Percentiles rank a stretch among this genome's conserved stretches.
These are phyloP conservation scores for Cygnus atratus DNA, from an alignment of 2,113 vertebrate genomes.

Conservation along the genomic window DNA sequence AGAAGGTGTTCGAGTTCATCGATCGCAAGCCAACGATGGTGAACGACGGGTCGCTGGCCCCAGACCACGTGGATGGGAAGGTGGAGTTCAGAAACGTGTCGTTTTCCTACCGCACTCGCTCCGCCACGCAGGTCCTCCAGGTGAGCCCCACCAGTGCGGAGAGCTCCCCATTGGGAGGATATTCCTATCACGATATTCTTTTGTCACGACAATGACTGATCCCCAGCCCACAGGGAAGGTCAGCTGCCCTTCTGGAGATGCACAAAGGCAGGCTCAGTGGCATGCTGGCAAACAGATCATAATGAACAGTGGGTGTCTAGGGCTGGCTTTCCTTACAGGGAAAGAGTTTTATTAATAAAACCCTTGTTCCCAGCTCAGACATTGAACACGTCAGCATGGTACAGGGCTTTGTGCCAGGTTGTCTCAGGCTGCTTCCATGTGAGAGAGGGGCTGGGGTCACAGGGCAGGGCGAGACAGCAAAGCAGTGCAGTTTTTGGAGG, in stretches of 20 bases:
- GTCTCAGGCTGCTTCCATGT: background rate
- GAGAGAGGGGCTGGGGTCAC: background rate
- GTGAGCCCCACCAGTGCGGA: slow-evolving; percentile 40
- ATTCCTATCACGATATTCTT: background rate
- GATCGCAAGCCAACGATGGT: slow-evolving; percentile 86
- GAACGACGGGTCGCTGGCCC: slow-evolving; percentile 81
- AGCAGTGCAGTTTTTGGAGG: background rate
- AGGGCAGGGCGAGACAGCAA: background rate
- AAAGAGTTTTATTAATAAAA: slow-evolving; percentile 25
- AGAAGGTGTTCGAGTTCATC: slow-evolving; percentile 97
- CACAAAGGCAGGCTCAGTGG: background rate
- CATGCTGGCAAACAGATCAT: background rate
- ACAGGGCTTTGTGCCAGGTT: slow-evolving; percentile 30
- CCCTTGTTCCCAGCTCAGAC: background rate
- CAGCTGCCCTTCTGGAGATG: background rate
- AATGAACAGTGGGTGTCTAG: background rate
- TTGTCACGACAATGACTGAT: fast-evolving
- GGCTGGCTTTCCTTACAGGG: background rate
- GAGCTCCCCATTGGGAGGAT: fast-evolving
- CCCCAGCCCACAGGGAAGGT: background rate
- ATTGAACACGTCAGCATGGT: background rate
- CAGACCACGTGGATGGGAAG: slow-evolving; percentile 82
- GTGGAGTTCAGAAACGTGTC: slow-evolving; percentile 92
- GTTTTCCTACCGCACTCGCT: slow-evolving; percentile 90
- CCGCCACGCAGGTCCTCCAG: slow-evolving; percentile 87